phyloP scores from a whole-genome alignment of 2,113 vertebrate species.

The Scomber colias region DNA sequence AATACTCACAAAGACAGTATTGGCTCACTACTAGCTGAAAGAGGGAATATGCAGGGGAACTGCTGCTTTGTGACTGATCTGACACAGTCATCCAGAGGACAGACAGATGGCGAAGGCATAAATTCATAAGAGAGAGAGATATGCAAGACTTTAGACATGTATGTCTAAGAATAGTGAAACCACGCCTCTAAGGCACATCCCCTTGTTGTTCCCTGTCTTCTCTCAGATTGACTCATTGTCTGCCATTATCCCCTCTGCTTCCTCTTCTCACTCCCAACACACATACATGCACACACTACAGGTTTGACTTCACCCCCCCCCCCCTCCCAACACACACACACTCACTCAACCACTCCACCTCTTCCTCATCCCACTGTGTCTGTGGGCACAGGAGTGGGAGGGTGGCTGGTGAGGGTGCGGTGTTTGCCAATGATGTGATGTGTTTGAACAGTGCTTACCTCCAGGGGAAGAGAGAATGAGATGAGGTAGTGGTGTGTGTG shows the following conservation, averaged over 20 bases:
- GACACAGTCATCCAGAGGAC: too few relatives aligned
- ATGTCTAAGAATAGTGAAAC: conserved; percentile 11
- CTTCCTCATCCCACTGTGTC: conserved; percentile 44
- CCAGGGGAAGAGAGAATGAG: conserved; percentile 48
- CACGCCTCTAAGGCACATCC: not conserved
- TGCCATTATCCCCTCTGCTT: conserved; percentile 33
- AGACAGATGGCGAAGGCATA: too few relatives aligned
- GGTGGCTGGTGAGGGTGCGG: conserved; percentile 32
- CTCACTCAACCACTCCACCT: conserved; percentile 11
- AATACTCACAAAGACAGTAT: too few relatives aligned
- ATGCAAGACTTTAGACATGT: not conserved
- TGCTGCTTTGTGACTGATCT: too few relatives aligned
- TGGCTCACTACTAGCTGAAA: too few relatives aligned
- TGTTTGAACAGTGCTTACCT: conserved; percentile 74
- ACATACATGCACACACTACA: not conserved
- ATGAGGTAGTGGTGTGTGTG: conserved; percentile 41
- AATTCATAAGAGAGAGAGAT: not conserved
- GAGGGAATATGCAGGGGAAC: too few relatives aligned
- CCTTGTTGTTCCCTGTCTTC: conserved; percentile 34
- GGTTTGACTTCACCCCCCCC: conserved; percentile 3
- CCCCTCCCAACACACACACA: not conserved
- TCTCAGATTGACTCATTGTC: conserved; percentile 45
- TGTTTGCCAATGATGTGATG: conserved; percentile 72
- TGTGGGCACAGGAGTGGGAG: conserved; percentile 4
- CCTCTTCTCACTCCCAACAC: conserved; percentile 26